Evolutionary conservation across 2,888 invertebrate genomes (phyloP), one percentile per base, ranked within the genome.

Genomic region (Cyrtodaria siliqua): DNA sequence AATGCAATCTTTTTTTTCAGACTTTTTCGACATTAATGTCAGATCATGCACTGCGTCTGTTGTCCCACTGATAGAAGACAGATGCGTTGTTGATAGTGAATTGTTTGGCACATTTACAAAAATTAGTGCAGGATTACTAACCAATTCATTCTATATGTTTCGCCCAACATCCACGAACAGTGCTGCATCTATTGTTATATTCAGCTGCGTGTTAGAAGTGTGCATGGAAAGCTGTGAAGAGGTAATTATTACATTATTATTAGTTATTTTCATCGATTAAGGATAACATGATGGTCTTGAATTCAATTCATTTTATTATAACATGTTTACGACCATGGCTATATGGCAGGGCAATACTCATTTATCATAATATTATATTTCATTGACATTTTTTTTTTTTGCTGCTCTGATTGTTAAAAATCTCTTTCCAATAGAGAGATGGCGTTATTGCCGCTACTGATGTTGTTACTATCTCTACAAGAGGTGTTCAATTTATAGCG

Each of bases 91-190:
- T 2, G 40, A 52, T 8, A 29, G 50, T 12, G 60, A 59, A 20
- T 26, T 68, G 18, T 50, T 68, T 20, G 42, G 42, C 6, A 16
- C 16, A 14, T 68, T 68, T 23, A 59, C 38, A 24, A 26, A 38
- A 8, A 20, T 40, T 9, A 20, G 20, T 0, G 38, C 57, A n/a
- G 68, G 68, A 18, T 42, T 23, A 23, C 23, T 60, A 1, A 53
- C 26, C 60, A 59, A 50, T 23, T 59, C 68, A 27, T 68, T 68
- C 27, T 2, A 44, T 18, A 60, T 68, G 60, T 68, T 68, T 29
- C 68, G 68, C 1, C 68, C 68, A 24, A 68, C 68, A 16, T 23
- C 20, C 2, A 53, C 59, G 14, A n/a, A n/a, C 20, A 60, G 52
- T n/a, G 68, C 44, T 18, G 42, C 60, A 6, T 50, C 42, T 26